Evolutionary conservation across 2,797 vertebrate species (phyloP).

Genomic region (Typhlichthys subterraneus): DNA sequence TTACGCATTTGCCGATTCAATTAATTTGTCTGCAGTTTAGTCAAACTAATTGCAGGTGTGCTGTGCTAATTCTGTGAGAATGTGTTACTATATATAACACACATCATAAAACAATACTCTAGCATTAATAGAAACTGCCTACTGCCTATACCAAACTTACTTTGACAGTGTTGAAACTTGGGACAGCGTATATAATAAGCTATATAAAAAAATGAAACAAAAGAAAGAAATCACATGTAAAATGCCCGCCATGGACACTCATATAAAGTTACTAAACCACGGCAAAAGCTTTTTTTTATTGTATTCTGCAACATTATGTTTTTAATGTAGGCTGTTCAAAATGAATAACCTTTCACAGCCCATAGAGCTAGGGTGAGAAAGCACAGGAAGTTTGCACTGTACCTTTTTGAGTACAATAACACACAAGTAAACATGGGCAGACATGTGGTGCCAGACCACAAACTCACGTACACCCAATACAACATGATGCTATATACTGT

Average conservation of each 20-base stretch:
- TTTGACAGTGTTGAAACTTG: no score
- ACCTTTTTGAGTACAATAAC: slow-evolving; percentile 22
- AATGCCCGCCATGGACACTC: no score
- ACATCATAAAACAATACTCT: not conserved
- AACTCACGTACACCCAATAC: slow-evolving; percentile 49
- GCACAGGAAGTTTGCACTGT: slow-evolving; percentile 12
- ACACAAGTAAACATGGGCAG: slow-evolving; percentile 22
- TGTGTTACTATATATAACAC: slow-evolving; percentile 16
- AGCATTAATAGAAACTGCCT: no score
- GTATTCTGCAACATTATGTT: no score
- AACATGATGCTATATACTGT: slow-evolving; percentile 67
- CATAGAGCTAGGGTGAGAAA: not conserved
- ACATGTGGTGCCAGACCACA: slow-evolving; percentile 55
- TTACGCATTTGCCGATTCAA: slow-evolving; percentile 54
- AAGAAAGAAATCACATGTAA: no score
- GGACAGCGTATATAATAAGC: no score
- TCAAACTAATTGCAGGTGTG: slow-evolving; percentile 65
- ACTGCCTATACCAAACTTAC: no score
- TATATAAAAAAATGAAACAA: no score
- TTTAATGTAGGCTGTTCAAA: slow-evolving; percentile 15
- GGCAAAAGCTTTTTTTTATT: no score
- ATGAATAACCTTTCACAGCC: slow-evolving; percentile 26
- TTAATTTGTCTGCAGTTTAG: slow-evolving; percentile 69
- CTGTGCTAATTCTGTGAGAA: slow-evolving; percentile 37
- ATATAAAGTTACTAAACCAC: no score